Percentiles rank a stretch among this genome's conserved stretches.
These are phyloP conservation scores for Lasioglossum pauxillum DNA, from an alignment of 2,888 invertebrate genomes.

Conservation along the genomic window DNA sequence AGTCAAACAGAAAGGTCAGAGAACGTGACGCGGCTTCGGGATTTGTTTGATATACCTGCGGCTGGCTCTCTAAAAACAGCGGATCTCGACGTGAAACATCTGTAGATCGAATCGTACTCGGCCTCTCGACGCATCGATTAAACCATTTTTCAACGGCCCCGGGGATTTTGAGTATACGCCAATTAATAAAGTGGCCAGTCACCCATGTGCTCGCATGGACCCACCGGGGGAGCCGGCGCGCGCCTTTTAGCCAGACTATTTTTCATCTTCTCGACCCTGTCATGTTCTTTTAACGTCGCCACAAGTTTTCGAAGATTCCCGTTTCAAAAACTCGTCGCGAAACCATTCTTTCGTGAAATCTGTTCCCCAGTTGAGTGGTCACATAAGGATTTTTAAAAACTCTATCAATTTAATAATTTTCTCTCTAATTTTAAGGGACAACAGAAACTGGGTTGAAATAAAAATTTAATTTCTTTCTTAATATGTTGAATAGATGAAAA, in stretches of 20 bases:
- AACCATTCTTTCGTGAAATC: neutral
- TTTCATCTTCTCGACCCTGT: neutral
- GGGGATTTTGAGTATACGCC: slow-evolving; percentile 7
- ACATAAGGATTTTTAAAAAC: too few relatives aligned
- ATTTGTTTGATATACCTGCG: slow-evolving; percentile 38
- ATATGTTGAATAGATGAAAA: too few relatives aligned
- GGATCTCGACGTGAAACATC: slow-evolving; percentile 23
- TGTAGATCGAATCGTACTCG: neutral
- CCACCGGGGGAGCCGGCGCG: neutral
- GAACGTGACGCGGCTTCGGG: slow-evolving; percentile 26
- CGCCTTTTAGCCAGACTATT: neutral
- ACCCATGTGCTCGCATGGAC: neutral
- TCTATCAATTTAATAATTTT: too few relatives aligned
- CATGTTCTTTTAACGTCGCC: neutral
- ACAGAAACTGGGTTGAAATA: too few relatives aligned
- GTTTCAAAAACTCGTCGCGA: neutral
- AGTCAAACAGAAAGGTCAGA: slow-evolving; percentile 42
- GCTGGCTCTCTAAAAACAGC: slow-evolving; percentile 49
- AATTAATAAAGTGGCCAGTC: neutral
- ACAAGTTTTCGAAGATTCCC: neutral
- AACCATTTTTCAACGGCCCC: neutral
- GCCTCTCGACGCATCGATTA: neutral
- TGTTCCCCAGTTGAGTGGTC: too few relatives aligned
- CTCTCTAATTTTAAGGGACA: too few relatives aligned
- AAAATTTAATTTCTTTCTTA: too few relatives aligned